These are phyloP conservation scores for Cataglyphis rosenhaueri DNA, from an alignment of 2,888 invertebrate species.

Conservation along the genomic window DNA sequence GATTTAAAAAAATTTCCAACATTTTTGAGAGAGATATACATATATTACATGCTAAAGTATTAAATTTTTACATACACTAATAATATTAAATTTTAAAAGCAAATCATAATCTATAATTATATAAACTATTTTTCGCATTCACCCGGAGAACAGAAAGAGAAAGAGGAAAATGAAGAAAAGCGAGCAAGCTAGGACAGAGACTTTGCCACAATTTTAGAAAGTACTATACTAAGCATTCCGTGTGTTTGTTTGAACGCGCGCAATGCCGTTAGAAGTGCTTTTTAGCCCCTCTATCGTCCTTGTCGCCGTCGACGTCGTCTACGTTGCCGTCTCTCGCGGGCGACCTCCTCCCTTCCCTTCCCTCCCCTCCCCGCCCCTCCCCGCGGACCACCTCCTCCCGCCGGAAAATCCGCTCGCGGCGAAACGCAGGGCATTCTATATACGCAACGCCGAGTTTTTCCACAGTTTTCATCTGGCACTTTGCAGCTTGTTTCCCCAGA, in stretches of 20 bases:
- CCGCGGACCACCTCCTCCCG: constrained; percentile 32
- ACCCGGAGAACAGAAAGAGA: background rate
- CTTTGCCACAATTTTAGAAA: constrained; percentile 70
- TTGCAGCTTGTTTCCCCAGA: constrained; percentile 54
- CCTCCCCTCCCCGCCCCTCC: constrained; percentile 12
- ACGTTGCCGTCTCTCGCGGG: constrained; percentile 37
- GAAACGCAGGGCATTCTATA: constrained; percentile 45
- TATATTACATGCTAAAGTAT: background rate
- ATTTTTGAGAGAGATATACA: background rate
- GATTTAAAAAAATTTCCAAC: background rate
- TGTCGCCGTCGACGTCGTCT: constrained; percentile 65
- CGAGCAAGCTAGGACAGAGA: constrained; percentile 26
- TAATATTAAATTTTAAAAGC: background rate
- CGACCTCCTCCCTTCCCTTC: constrained; percentile 7
- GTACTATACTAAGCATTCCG: constrained; percentile 76
- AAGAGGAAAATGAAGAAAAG: constrained; percentile 20
- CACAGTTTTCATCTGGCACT: constrained; percentile 58
- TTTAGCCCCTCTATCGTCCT: constrained; percentile 68
- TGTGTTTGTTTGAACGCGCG: constrained; percentile 78
- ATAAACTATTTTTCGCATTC: background rate
- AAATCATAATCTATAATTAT: background rate
- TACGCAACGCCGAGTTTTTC: constrained; percentile 52
- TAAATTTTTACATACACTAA: background rate
- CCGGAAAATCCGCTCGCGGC: constrained; percentile 54
- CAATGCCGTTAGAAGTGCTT: constrained; percentile 79